A percentile compares a stretch with the other conserved stretches of the same genome.
Evolutionary conservation across 2,888 invertebrate species (phyloP).

Genomic region (Byasa hedistus): DNA sequence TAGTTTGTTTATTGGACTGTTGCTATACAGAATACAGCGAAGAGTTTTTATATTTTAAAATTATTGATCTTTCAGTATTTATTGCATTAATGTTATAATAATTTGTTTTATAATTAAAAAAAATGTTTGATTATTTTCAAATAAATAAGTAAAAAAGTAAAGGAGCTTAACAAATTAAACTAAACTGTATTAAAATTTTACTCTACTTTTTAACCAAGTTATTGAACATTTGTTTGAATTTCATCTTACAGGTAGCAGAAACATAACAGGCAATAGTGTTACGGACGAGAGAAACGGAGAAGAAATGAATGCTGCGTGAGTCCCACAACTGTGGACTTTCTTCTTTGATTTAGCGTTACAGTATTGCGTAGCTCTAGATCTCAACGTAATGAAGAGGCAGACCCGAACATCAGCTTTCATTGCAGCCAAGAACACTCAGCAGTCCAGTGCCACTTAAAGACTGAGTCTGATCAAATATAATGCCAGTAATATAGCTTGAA

Average conservation of each 20-base stretch:
- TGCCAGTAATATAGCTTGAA: slow-evolving; percentile 36
- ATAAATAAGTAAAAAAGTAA: too few relatives aligned
- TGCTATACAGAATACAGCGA: too few relatives aligned
- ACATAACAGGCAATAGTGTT: slow-evolving; percentile 71
- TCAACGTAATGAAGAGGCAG: slow-evolving; percentile 28
- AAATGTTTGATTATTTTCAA: too few relatives aligned
- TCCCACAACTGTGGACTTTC: slow-evolving; percentile 61
- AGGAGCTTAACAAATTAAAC: too few relatives aligned
- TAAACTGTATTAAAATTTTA: background rate
- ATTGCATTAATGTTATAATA: too few relatives aligned
- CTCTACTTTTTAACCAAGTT: background rate
- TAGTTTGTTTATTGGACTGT: too few relatives aligned
- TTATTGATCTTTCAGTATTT: too few relatives aligned
- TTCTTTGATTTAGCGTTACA: slow-evolving; percentile 40
- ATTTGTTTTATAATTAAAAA: too few relatives aligned
- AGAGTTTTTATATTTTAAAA: too few relatives aligned
- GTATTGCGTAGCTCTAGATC: slow-evolving; percentile 43
- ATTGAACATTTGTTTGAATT: background rate
- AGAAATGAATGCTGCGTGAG: slow-evolving; percentile 52
- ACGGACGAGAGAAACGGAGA: slow-evolving; percentile 50
- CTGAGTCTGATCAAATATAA: slow-evolving; percentile 34
- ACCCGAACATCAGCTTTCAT: slow-evolving; percentile 7
- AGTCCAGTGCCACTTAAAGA: slow-evolving; percentile 12
- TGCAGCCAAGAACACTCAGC: slow-evolving; percentile 2
- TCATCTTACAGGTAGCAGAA: slow-evolving; percentile 59